phyloP scores from a whole-genome alignment of 1,140 invertebrate genomes.

The Habropoda laboriosa region DNA sequence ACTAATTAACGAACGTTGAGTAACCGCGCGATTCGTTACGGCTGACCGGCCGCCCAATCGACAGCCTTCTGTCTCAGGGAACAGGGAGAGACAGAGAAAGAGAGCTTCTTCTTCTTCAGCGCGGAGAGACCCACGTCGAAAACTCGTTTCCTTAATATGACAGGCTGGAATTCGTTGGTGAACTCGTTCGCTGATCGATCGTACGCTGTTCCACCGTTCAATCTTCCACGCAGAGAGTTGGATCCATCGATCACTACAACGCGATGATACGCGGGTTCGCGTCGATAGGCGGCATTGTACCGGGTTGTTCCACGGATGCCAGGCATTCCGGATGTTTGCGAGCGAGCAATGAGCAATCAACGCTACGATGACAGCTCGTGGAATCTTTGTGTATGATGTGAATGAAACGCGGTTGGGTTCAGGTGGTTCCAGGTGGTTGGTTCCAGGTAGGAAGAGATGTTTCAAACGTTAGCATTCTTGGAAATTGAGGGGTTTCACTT shows the following conservation, averaged over 20 bases:
- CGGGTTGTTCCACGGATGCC: neutral
- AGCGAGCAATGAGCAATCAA: constrained; percentile 22
- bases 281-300: constrained; percentile 19
- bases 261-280: constrained; percentile 15
- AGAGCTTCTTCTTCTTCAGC: neutral
- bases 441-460: no score
- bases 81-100: no score
- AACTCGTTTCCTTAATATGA: constrained; percentile 48
- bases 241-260: constrained; percentile 33
- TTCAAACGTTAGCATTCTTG: no score
- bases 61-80: constrained; percentile 14
- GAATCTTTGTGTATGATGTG: neutral
- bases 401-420: neutral
- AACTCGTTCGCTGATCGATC: constrained; percentile 18
- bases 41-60: constrained; percentile 17
- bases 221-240: neutral
- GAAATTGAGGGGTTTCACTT: no score
- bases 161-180: constrained; percentile 33
- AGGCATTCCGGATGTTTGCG: neutral
- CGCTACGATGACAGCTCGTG: neutral
- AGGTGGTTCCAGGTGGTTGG: neutral
- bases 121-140: neutral
- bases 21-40: constrained; percentile 49
- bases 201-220: neutral
- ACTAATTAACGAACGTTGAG: constrained; percentile 75